A percentile compares a stretch with the other conserved stretches of the same genome.
These are phyloP conservation scores for Volucella inanis DNA, from an alignment of 2,888 invertebrate species.

Conservation along the genomic window DNA sequence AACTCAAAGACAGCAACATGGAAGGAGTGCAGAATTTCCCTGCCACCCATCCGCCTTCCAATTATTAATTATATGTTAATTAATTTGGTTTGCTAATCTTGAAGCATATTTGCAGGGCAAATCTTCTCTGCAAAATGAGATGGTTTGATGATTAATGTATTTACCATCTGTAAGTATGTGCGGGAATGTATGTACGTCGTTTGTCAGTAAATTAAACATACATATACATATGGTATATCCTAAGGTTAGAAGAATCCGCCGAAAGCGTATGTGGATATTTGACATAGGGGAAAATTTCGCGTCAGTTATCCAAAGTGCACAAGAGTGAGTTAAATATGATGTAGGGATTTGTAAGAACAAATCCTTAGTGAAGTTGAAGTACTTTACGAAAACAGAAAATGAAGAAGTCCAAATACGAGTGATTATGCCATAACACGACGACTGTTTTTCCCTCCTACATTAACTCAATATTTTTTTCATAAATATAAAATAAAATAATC, in stretches of 20 bases:
- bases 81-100: slow-evolving; percentile 73
- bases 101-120: slow-evolving; percentile 56
- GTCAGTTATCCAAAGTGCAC: slow-evolving; percentile 54
- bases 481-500: too few relatives aligned
- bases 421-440: too few relatives aligned
- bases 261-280: slow-evolving; percentile 27
- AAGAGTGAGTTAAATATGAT: slow-evolving; percentile 43
- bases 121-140: slow-evolving; percentile 39
- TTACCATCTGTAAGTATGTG: slow-evolving; percentile 17
- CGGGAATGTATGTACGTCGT: slow-evolving; percentile 2
- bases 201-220: not conserved
- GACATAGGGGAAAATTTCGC: slow-evolving; percentile 53
- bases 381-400: too few relatives aligned
- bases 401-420: too few relatives aligned
- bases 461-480: too few relatives aligned
- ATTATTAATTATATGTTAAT: slow-evolving; percentile 73
- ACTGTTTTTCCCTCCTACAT: too few relatives aligned
- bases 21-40: not conserved
- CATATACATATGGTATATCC: too few relatives aligned
- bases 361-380: not conserved
- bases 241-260: slow-evolving; percentile 47
- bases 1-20: slow-evolving; percentile 5
- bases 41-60: slow-evolving; percentile 39
- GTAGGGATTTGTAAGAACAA: slow-evolving; percentile 26
- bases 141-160: slow-evolving; percentile 70